Percentiles rank a stretch among this genome's conserved stretches.
Evolutionary conservation across 2,113 vertebrate genomes (phyloP).

Genomic region (Cisticola juncidis): DNA sequence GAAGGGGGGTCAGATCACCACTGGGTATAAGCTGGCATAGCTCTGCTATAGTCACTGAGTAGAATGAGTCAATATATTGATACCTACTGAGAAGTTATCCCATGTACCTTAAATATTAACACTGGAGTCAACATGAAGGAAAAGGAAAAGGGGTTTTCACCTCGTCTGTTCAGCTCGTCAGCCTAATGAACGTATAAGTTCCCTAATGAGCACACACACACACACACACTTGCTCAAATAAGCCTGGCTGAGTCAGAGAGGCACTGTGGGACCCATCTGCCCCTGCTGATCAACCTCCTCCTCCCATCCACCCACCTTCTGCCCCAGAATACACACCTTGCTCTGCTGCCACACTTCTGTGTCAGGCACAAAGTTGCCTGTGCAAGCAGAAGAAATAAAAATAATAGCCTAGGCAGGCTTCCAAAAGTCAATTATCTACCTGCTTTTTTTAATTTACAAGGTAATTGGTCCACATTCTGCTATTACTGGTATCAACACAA

Average conservation of each 20-base stretch:
- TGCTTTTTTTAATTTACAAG: background rate
- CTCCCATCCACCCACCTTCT: background rate
- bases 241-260: background rate
- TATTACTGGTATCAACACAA: background rate
- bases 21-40: background rate
- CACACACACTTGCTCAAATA: background rate
- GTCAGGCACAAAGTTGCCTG: background rate
- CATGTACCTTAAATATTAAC: background rate
- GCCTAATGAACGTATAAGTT: background rate
- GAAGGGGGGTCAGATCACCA: background rate
- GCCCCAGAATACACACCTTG: background rate
- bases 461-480: background rate
- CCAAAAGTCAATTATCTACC: background rate
- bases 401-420: background rate
- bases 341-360: background rate
- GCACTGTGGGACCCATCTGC: background rate
- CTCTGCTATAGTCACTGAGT: background rate
- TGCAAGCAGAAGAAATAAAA: background rate
- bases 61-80: slow-evolving; percentile 32
- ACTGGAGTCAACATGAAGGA: background rate
- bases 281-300: background rate
- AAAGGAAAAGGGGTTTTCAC: background rate
- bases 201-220: background rate
- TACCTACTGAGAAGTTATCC: slow-evolving; percentile 4
- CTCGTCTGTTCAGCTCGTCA: background rate